Evolutionary conservation across 2,888 invertebrate genomes (phyloP), one percentile per base, ranked within the genome.

Genomic region (Nesidiocoris tenuis): DNA sequence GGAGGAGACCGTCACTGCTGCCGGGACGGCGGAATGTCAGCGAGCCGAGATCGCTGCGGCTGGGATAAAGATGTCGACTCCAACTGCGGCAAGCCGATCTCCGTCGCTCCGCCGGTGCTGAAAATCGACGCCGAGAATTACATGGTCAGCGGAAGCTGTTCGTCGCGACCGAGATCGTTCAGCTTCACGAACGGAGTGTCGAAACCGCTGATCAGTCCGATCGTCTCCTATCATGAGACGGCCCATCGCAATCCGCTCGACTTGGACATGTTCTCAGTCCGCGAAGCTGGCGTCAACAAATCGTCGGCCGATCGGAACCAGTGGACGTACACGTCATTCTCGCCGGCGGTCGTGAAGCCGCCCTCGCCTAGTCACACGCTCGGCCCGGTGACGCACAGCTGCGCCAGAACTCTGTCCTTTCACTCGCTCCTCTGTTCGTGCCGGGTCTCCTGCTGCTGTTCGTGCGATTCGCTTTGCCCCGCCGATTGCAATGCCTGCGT

Each of bases 401-500:
- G 75, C 55, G 75, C 75, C 17, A 56, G 75, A 59, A 75, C 75
- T 79, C 81, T 84, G 79, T 85, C 85, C 79, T 85, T 84, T 81
- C 86, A 86, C 81, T 81, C 83, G 74, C 81, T 84, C 68, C 81
- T 86, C 79, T 85, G 85, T 82, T 83, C 84, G 78, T 86, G 85
- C 82, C 83, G 83, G 79, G 81, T 83, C 80, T 83, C 85, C 56
- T 88, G 88, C 85, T 88, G 88, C 84, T 88, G 88, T 84, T 87
- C 86, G 85, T 88, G 88, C 83, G 87, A 86, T 82, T 85, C 86
- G 83, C 83, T 87, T 82, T 88, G 87, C 84, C 86, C 87, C 81
- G 82, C 86, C 87, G 89, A 89, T 84, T 89, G 89, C 84, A 87
- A 88, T 83, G 86, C 87, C 82, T 88, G 88, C 84, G 88, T 88